Percentiles rank a stretch among this genome's conserved stretches.
phyloP scores from a whole-genome alignment of 2,113 vertebrate genomes.

The Lates calcarifer region DNA sequence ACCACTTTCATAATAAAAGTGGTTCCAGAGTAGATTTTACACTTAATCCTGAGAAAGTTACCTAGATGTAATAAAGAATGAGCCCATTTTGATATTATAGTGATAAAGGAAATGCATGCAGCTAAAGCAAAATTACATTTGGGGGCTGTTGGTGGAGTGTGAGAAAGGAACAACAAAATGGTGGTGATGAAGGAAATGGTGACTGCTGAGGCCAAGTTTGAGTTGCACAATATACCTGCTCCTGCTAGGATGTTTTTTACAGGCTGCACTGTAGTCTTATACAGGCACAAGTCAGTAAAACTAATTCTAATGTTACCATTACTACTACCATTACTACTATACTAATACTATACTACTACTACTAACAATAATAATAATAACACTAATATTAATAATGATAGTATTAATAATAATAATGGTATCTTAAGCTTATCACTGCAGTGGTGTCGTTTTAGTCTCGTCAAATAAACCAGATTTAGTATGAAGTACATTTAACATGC shows the following conservation, averaged over 20 bases:
- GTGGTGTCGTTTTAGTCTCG: not conserved
- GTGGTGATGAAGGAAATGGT: constrained; percentile 2
- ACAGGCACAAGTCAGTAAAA: not conserved
- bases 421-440: not conserved
- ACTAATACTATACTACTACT: too few relatives aligned
- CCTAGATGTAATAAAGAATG: not conserved
- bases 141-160: not conserved
- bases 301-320: not conserved
- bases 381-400: not conserved
- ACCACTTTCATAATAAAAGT: not conserved
- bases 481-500: not conserved
- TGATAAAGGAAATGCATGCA: not conserved
- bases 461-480: not conserved
- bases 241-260: not conserved
- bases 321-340: not conserved
- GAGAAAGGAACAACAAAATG: constrained; percentile 12
- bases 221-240: not conserved
- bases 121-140: not conserved
- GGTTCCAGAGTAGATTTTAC: not conserved
- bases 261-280: not conserved
- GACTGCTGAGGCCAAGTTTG: too few relatives aligned
- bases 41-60: not conserved
- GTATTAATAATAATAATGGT: not conserved
- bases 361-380: not conserved
- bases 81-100: not conserved